Evolutionary conservation across 1,140 invertebrate species (phyloP).

Genomic region (Centruroides vittatus): DNA sequence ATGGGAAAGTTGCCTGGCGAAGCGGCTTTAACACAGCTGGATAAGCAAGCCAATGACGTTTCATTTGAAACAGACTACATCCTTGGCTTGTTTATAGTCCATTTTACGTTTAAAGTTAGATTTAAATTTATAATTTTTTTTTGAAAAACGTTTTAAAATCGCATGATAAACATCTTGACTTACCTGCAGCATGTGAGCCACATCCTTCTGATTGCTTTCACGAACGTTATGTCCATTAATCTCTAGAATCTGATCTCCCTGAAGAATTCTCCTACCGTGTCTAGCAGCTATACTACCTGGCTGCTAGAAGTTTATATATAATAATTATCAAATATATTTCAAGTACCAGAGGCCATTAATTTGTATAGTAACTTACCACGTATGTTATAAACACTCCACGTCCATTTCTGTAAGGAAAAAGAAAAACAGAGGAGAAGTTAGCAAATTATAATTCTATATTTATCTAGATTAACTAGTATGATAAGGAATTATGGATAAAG

Average conservation of each 20-base stretch:
- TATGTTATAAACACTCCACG: constrained; percentile 23
- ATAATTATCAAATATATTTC: not conserved
- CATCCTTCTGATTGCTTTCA: constrained; percentile 22
- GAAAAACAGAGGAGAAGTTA: no score
- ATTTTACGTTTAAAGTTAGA: no score
- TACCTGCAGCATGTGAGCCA: constrained; percentile 19
- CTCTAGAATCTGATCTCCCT: constrained; percentile 23
- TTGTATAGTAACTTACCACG: constrained; percentile 17
- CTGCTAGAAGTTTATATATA: constrained; percentile 14
- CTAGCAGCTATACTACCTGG: constrained; percentile 21
- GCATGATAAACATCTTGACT: not conserved
- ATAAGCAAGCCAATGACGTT: no score
- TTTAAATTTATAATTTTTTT: no score
- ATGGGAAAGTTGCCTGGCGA: no score
- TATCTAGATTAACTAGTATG: no score
- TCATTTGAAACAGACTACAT: no score
- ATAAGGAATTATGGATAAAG: no score
- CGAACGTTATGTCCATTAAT: constrained; percentile 23
- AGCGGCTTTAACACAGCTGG: no score
- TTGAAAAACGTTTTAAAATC: no score
- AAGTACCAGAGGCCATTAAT: not conserved
- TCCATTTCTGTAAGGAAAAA: constrained; percentile 13
- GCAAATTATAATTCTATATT: no score
- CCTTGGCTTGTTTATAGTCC: no score
- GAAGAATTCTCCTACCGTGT: constrained; percentile 18